Evolutionary conservation across 2,888 invertebrate genomes (phyloP).

Genomic region (Lasioglossum lativentre): DNA sequence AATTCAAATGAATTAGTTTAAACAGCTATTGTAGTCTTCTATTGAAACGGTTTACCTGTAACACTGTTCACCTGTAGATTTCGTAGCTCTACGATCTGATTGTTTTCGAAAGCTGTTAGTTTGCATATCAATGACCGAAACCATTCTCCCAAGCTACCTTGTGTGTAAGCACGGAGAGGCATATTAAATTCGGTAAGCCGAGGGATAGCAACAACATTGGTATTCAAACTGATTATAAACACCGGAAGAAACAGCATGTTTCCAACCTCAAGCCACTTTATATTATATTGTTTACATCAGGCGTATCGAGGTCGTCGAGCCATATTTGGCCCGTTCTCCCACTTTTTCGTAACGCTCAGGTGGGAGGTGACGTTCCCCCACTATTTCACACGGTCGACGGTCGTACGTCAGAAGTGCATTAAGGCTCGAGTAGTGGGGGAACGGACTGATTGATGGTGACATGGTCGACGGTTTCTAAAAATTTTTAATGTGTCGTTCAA

Average conservation of each 20-base stretch:
- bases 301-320: too few species aligned
- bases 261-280: neutral
- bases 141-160: neutral
- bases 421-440: too few species aligned
- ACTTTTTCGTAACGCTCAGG: too few species aligned
- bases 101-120: neutral
- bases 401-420: too few species aligned
- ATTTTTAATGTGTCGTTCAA: neutral
- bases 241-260: neutral
- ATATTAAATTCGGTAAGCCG: neutral
- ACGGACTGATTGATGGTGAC: too few species aligned
- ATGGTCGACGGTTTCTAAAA: neutral
- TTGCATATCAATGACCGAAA: neutral
- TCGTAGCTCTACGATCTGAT: neutral
- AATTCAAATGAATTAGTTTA: neutral
- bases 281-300: neutral
- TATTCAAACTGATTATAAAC: neutral
- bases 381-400: too few species aligned
- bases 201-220: neutral
- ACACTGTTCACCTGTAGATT: neutral
- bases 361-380: too few species aligned
- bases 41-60: neutral
- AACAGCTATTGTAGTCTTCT: neutral
- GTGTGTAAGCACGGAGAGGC: too few species aligned
- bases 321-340: too few species aligned